phyloP scores from a whole-genome alignment of 2,797 vertebrate species.

The Fistularia tabacaria region DNA sequence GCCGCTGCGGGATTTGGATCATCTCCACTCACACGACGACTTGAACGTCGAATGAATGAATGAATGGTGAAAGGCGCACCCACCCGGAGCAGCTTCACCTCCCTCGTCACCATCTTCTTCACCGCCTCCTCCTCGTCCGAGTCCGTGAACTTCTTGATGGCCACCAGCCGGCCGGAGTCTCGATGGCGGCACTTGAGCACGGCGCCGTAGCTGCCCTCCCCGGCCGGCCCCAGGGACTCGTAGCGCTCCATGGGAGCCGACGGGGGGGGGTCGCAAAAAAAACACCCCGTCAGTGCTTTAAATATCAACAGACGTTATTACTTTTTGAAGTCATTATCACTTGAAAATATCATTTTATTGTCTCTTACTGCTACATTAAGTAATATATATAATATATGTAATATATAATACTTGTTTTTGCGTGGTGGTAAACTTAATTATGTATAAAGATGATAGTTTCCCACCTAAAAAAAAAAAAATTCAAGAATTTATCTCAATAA shows the following conservation, averaged over 20 bases:
- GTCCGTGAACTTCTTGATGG: slow-evolving; percentile 87
- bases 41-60: background rate
- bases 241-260: slow-evolving; percentile 86
- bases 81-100: slow-evolving; percentile 86
- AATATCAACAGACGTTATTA: too few relatives aligned
- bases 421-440: too few relatives aligned
- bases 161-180: slow-evolving; percentile 80
- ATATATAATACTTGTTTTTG: too few relatives aligned
- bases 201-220: slow-evolving; percentile 84
- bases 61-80: slow-evolving; percentile 19
- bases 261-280: too few relatives aligned
- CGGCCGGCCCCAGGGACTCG: slow-evolving; percentile 81
- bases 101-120: slow-evolving; percentile 84
- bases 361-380: too few relatives aligned
- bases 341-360: too few relatives aligned
- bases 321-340: too few relatives aligned
- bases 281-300: too few relatives aligned
- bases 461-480: too few relatives aligned
- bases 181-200: slow-evolving; percentile 84
- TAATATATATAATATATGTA: too few relatives aligned
- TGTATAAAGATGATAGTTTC: too few relatives aligned
- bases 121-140: slow-evolving; percentile 81
- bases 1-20: slow-evolving; percentile 68
- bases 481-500: too few relatives aligned
- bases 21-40: background rate